Conservation (phyloP, 1,140 invertebrate genomes). For the Vanessa atalanta region DNA sequence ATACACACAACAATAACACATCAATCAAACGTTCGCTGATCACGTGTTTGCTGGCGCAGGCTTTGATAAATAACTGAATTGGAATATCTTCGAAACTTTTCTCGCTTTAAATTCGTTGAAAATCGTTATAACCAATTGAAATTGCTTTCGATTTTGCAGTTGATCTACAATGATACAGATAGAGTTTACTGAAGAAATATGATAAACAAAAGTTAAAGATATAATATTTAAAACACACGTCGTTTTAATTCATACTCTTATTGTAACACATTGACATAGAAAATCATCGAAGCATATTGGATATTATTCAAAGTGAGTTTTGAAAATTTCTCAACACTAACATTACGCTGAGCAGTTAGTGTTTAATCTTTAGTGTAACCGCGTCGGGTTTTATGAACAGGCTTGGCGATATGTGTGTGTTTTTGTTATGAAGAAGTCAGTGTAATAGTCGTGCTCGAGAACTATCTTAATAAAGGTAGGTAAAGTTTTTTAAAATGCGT, state of each 20-base stretch:
- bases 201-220: background rate
- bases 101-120: too few species aligned
- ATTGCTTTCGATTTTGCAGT: too few species aligned
- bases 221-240: background rate
- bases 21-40: too few species aligned
- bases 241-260: background rate
- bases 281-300: constrained; percentile 13
- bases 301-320: constrained; percentile 14
- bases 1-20: too few species aligned
- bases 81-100: too few species aligned
- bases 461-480: background rate
- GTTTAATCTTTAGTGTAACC: constrained; percentile 14
- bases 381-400: constrained; percentile 1
- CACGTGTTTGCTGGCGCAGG: too few species aligned
- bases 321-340: constrained; percentile 15
- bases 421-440: background rate
- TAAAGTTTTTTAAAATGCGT: background rate
- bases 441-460: background rate
- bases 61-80: too few species aligned
- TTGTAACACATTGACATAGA: constrained; percentile 22
- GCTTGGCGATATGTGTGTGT: background rate
- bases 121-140: too few species aligned
- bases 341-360: background rate
- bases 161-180: too few species aligned
- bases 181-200: too few species aligned